Conservation (phyloP, 2,888 invertebrate genomes). For the Drosophila quinaria region DNA sequence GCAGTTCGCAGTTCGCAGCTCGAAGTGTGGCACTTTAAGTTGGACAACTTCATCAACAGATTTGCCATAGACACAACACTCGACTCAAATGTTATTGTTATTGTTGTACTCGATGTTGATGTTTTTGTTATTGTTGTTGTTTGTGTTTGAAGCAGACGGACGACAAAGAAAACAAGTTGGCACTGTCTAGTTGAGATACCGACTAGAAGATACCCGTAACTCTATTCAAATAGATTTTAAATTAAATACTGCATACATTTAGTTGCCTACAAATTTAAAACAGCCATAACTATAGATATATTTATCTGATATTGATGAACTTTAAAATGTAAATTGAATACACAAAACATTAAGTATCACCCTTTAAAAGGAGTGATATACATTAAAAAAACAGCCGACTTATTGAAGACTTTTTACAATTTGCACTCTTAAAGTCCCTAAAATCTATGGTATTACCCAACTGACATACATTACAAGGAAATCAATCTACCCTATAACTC, state of each 20-base stretch:
- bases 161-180: slow-evolving; percentile 19
- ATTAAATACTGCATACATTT: too few relatives aligned
- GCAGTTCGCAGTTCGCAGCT: slow-evolving; percentile 22
- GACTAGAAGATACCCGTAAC: background rate
- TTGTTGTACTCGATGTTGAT: slow-evolving; percentile 16
- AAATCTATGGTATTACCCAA: too few relatives aligned
- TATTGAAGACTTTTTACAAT: too few relatives aligned
- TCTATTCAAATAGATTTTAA: background rate
- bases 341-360: too few relatives aligned
- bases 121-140: slow-evolving; percentile 16
- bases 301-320: background rate
- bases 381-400: too few relatives aligned
- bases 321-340: too few relatives aligned
- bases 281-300: background rate
- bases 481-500: background rate
- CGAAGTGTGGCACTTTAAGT: slow-evolving; percentile 61
- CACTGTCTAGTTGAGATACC: too few relatives aligned
- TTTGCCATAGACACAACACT: slow-evolving; percentile 28
- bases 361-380: too few relatives aligned
- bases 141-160: slow-evolving; percentile 23
- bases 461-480: background rate
- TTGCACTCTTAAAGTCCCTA: background rate
- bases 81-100: slow-evolving; percentile 33
- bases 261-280: too few relatives aligned
- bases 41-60: slow-evolving; percentile 66